Percentiles rank a stretch among this genome's conserved stretches.
Conservation (phyloP, 2,113 vertebrate species). For the Ginglymostoma cirratum region DNA sequence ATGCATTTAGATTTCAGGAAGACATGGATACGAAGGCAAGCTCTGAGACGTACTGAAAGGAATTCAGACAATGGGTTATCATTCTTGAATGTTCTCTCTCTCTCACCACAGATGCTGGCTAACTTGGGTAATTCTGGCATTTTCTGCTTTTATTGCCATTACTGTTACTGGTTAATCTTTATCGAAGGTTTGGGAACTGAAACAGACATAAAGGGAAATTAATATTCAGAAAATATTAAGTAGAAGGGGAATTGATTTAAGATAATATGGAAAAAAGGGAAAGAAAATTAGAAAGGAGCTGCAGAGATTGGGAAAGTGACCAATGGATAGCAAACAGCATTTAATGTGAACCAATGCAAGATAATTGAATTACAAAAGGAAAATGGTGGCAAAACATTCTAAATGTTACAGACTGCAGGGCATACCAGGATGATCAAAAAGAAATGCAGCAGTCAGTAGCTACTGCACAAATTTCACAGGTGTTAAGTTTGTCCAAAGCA, state of each 20-base stretch:
- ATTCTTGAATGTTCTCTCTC: background rate
- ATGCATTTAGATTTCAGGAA: background rate
- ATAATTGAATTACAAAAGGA: background rate
- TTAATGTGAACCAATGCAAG: background rate
- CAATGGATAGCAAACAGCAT: background rate
- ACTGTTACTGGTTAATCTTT: background rate
- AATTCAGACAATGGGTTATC: background rate
- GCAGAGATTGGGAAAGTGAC: background rate
- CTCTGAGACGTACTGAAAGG: background rate
- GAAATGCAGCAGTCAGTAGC: background rate
- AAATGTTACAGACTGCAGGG: background rate
- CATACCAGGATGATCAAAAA: background rate
- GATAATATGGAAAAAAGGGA: background rate
- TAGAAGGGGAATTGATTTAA: background rate
- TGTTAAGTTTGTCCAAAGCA: background rate
- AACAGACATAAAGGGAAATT: background rate
- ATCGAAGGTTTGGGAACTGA: background rate
- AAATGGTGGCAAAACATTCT: background rate
- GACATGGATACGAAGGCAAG: background rate
- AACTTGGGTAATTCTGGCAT: background rate
- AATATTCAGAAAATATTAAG: background rate
- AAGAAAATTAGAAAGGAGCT: background rate
- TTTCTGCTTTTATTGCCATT: background rate
- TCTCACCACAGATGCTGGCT: background rate
- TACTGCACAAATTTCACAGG: background rate